Base-by-base conservation (phyloP, 2,113 vertebrate species). In the Pantherophis guttatus region DNA sequence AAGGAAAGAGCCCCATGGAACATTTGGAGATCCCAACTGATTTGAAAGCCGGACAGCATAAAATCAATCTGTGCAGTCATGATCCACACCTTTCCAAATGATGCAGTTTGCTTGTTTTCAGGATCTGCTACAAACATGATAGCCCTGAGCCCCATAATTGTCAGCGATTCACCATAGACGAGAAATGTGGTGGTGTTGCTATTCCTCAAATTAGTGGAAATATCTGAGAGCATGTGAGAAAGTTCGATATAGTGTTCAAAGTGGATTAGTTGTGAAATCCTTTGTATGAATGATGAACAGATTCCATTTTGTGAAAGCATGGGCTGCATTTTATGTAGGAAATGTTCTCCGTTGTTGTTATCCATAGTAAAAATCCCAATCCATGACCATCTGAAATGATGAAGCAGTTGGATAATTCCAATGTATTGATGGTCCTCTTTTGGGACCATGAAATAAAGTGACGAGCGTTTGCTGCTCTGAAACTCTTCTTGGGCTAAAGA, bases 161-260 rank as follows among this genome's bases (percentile, higher is more conserved):
- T 33, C 4, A 0, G 0, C 1, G 65, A 70, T 70, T n/a, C 29
- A 33, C 65, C 65, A 70, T 33, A 15, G 29, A 70, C 65, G 0
- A 70, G 29, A 70, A 70, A 26, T 26, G 59, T 2, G 1, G 58
- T 59, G 59, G 9, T 62, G 59, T 62, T 26, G 9, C 24, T 10
- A 33, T 70, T n/a, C 4, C 5, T 33, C 29, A 70, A 15, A n/a
- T 15, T 70, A 70, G 0, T 33, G 29, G 1, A 15, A 15, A 70
- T 33, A 6, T 0, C 2, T 33, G 5, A n/a, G 5, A 33, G 0
- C 2, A n/a, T 0, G 0, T 33, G 0, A 15, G 15, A 6, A 15
- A 15, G 0, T 70, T 70, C 5, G 15, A 0, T 0, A n/a, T 1
- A 15, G 12, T 33, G 4, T 33, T 70, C 65, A 6, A n/a, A 0